phyloP scores from a whole-genome alignment of 1,140 invertebrate genomes.

The Tigriopus japonicus region DNA sequence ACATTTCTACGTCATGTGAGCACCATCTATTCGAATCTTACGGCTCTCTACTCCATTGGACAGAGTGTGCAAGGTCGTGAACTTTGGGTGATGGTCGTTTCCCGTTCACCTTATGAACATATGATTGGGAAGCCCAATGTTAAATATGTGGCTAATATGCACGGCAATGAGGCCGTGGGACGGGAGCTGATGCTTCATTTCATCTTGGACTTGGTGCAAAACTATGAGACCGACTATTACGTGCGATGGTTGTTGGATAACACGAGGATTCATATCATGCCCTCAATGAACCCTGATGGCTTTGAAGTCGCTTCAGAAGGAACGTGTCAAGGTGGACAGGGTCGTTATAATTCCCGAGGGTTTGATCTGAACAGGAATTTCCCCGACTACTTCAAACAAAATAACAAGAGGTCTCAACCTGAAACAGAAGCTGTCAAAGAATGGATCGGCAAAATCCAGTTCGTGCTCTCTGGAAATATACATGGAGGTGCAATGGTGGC shows the following conservation, averaged over 20 bases:
- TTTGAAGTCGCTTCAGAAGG: conserved; percentile 67
- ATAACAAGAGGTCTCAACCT: conserved; percentile 61
- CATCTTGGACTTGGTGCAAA: conserved; percentile 62
- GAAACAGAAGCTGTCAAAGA: conserved; percentile 88
- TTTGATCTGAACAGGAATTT: conserved; percentile 81
- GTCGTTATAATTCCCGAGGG: conserved; percentile 66
- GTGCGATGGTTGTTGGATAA: conserved; percentile 70
- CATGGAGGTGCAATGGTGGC: conserved; percentile 80
- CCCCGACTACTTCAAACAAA: conserved; percentile 72
- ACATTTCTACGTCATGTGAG: conserved; percentile 55
- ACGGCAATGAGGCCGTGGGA: conserved; percentile 64
- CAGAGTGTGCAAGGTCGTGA: conserved; percentile 81
- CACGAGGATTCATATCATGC: conserved; percentile 74
- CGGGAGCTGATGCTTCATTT: conserved; percentile 67
- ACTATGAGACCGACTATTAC: conserved; percentile 54
- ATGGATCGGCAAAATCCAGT: conserved; percentile 77
- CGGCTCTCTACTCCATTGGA: conserved; percentile 73
- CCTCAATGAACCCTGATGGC: conserved; percentile 79
- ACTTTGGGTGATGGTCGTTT: conserved; percentile 86
- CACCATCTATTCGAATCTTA: conserved; percentile 57
- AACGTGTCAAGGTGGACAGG: conserved; percentile 59
- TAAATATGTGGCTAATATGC: conserved; percentile 37
- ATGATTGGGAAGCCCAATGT: conserved; percentile 79
- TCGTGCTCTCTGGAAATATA: conserved; percentile 70
- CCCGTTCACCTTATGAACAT: conserved; percentile 65